phyloP scores from a whole-genome alignment of 2,113 vertebrate species.

The Pterocles burchelli region DNA sequence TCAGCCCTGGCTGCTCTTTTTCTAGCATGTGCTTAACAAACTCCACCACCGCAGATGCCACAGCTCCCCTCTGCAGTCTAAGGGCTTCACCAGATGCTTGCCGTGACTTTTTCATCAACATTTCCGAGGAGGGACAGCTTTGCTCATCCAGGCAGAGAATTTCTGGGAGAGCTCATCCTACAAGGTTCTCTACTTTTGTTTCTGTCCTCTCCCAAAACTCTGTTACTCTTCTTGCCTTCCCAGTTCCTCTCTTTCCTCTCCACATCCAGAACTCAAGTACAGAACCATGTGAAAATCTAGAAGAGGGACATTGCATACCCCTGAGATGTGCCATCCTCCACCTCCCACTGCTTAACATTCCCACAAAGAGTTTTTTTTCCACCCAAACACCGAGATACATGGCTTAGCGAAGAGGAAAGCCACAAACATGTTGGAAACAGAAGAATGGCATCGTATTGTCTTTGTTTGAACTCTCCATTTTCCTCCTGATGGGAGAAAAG shows the following conservation, averaged over 20 bases:
- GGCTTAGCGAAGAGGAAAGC: not conserved
- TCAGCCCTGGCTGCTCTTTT: not conserved
- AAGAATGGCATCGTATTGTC: not conserved
- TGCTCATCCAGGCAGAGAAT: not conserved
- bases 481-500: not conserved
- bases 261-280: fast-evolving
- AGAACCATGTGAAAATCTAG: not conserved
- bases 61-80: not conserved
- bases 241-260: not conserved
- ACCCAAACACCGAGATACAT: not conserved
- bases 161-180: not conserved
- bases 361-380: not conserved
- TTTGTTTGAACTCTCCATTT: not conserved
- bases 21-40: not conserved
- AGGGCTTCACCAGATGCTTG: constrained; percentile 8
- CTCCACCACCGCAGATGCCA: fast-evolving
- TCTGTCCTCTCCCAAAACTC: not conserved
- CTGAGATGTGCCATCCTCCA: not conserved
- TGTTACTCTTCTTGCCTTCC: not conserved
- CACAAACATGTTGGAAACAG: not conserved
- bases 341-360: not conserved
- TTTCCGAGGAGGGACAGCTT: not conserved
- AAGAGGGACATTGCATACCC: not conserved
- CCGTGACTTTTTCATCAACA: not conserved
- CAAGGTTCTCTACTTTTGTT: not conserved